Evolutionary conservation across 2,797 vertebrate genomes (phyloP), one percentile per base, ranked within the genome.

Genomic region (Xenentodon cancila): DNA sequence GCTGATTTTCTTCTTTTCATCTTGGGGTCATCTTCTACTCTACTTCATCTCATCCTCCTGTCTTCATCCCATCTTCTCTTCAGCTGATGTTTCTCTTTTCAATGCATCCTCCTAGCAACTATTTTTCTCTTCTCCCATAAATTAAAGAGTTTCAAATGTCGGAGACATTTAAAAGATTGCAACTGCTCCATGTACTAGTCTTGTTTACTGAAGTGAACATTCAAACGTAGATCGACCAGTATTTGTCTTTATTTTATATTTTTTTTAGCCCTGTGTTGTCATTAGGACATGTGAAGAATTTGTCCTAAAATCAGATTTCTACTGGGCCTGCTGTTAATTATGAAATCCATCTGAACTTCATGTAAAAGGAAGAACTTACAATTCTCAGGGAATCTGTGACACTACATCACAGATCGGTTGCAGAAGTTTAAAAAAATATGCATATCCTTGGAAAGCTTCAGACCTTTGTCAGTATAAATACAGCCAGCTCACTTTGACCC

Each of bases 401-500:
- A 68, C 61, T 3, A 3, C 5, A 25, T 25, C 40, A 20, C 53
- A 63, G 60, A 61, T 53, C 2, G 69, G 67, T 82, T 20, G 19
- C 47, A 27, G 74, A 19, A 69, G 60, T 82, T 86, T 81, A 73
- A 76, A 80, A 79, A 60, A 60, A 68, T 30, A 59, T 12, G 53
- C 59, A 48, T 34, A 68, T 67, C 71, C 71, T 53, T 77, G 81
- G 83, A 89, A 88, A 84, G 64, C 75, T 45, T 61, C 58, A 3
- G 63, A 45, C 50, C 46, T 30, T 30, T 65, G 75, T 87, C 88
- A 84, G 83, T 19, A 61, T 77, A 85, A 89, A 88, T 73, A 87
- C 68, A 80, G 27, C 52, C 71, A 58, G 43, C 73, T 85, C 72
- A 65, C 51, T 79, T 37, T 37, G 34, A 37, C 34, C 3, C 34